Percentiles rank a stretch among this genome's conserved stretches.
phyloP scores from a whole-genome alignment of 2,113 vertebrate genomes.

The Galeopterus variegatus region DNA sequence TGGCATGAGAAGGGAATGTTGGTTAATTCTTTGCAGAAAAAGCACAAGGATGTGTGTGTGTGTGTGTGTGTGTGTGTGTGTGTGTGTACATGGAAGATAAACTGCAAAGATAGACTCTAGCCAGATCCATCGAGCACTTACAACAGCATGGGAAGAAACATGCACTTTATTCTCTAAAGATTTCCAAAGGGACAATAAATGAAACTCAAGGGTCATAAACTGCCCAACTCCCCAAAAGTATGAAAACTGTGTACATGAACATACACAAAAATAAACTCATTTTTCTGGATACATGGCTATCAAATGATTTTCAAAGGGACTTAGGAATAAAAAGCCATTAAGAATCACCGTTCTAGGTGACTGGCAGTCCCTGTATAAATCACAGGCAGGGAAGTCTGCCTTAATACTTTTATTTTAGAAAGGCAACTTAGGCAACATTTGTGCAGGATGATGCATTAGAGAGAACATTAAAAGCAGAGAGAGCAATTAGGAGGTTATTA shows the following conservation, averaged over 20 bases:
- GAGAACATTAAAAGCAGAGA: slow-evolving; percentile 7
- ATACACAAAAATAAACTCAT: background rate
- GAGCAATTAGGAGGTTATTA: background rate
- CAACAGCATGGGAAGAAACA: background rate
- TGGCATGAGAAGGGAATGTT: background rate
- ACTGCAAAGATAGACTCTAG: background rate
- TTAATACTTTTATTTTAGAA: slow-evolving; percentile 51
- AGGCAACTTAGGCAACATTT: background rate
- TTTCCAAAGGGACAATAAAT: background rate
- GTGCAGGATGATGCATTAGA: background rate
- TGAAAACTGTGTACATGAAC: background rate
- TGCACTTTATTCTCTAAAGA: background rate
- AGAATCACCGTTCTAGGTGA: background rate
- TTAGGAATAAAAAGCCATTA: slow-evolving; percentile 18
- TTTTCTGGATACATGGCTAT: background rate
- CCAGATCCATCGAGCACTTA: background rate
- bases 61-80: background rate
- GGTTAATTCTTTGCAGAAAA: slow-evolving; percentile 45
- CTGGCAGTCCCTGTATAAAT: background rate
- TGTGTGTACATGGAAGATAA: background rate
- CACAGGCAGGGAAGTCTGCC: background rate
- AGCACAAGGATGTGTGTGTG: rapidly evolving
- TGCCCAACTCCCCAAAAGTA: background rate
- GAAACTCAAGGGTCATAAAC: background rate
- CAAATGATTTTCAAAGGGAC: slow-evolving; percentile 35